Conservation (phyloP, 2,113 vertebrate species). For the Chauna torquata region DNA sequence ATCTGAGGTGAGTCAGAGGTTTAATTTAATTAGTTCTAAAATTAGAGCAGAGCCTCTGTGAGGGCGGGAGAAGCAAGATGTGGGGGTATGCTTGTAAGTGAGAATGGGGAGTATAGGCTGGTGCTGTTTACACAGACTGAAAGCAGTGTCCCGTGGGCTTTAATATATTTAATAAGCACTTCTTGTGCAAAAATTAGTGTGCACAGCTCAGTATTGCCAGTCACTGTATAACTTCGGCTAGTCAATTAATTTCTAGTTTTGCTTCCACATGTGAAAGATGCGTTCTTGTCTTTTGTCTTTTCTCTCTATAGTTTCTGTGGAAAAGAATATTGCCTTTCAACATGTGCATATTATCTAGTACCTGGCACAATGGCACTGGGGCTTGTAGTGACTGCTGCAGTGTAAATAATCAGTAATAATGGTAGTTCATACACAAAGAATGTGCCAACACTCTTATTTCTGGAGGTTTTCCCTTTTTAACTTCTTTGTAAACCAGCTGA, state of each 20-base stretch:
- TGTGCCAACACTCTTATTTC: not conserved
- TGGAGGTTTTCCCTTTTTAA: not conserved
- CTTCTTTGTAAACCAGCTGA: not conserved
- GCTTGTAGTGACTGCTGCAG: not conserved
- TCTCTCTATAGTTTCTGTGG: not conserved
- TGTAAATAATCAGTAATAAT: slow-evolving; percentile 8
- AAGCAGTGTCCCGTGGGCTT: not conserved
- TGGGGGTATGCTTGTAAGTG: not conserved
- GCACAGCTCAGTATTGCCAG: not conserved
- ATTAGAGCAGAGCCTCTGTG: not conserved
- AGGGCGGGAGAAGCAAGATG: not conserved
- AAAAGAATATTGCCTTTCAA: not conserved
- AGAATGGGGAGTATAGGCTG: not conserved
- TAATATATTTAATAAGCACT: slow-evolving; percentile 17
- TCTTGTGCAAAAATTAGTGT: not conserved
- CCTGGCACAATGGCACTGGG: not conserved
- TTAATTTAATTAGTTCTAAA: slow-evolving; percentile 34
- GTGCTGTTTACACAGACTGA: not conserved
- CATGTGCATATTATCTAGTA: not conserved
- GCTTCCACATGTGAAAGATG: not conserved
- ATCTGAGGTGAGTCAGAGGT: slow-evolving; percentile 26
- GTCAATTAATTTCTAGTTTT: slow-evolving; percentile 34
- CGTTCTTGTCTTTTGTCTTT: not conserved
- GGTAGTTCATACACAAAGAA: not conserved
- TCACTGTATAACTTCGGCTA: not conserved